A percentile compares a stretch with the other conserved stretches of the same genome.
Conservation (phyloP, 2,888 invertebrate genomes). For the Drosophila stalkeri region DNA sequence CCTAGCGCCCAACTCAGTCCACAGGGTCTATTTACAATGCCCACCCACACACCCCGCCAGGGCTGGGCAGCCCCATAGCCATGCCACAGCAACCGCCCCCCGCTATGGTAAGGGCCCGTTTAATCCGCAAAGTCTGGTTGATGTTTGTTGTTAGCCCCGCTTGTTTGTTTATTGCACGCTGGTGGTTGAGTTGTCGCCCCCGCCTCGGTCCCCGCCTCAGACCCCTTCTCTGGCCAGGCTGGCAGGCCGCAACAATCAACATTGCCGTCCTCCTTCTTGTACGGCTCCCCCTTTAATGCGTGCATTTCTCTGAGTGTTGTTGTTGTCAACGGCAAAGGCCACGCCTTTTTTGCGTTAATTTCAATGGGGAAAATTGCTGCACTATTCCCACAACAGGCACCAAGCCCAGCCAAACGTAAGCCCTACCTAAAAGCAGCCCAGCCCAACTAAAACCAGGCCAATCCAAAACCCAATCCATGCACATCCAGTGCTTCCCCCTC, state of each 20-base stretch:
- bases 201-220: neutral
- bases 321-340: conserved; percentile 73
- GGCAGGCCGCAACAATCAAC: conserved; percentile 23
- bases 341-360: conserved; percentile 83
- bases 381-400: conserved; percentile 29
- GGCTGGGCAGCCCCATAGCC: neutral
- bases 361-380: conserved; percentile 56
- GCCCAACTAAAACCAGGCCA: conserved; percentile 33
- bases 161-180: conserved; percentile 74
- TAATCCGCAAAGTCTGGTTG: conserved; percentile 20
- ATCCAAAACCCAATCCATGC: conserved; percentile 45
- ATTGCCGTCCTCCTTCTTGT: conserved; percentile 10
- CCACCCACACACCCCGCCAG: neutral
- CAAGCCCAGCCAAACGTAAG: conserved; percentile 23
- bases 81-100: neutral
- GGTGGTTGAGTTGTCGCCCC: conserved; percentile 44
- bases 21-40: neutral
- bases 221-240: neutral
- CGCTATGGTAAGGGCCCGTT: conserved; percentile 8
- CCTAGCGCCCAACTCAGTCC: neutral
- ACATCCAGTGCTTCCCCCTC: conserved; percentile 13
- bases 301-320: conserved; percentile 42
- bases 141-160: conserved; percentile 31
- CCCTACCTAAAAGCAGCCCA: conserved; percentile 28
- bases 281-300: conserved; percentile 47